Evolutionary conservation across 2,113 vertebrate species (phyloP).

Genomic region (Prionailurus bengalensis): DNA sequence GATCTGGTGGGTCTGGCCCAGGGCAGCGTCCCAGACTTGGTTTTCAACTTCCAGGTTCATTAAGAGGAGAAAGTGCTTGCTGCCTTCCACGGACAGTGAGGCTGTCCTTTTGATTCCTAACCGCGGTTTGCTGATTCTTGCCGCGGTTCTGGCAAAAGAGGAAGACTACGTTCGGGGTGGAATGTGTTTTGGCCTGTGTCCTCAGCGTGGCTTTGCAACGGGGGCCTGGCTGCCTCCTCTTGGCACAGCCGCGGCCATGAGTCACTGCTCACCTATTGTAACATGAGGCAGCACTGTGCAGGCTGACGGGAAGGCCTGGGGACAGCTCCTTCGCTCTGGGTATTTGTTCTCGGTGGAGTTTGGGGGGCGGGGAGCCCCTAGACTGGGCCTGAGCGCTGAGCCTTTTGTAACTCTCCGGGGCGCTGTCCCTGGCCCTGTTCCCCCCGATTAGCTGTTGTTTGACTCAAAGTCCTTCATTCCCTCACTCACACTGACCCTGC

Average conservation of each 20-base stretch:
- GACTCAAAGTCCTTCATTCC: not conserved
- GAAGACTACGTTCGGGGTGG: not conserved
- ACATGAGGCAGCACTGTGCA: conserved; percentile 21
- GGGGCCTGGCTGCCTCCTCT: not conserved
- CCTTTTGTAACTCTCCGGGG: not conserved
- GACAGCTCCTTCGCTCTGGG: not conserved
- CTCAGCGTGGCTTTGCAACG: not conserved
- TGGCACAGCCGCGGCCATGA: not conserved
- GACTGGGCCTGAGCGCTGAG: fast-evolving
- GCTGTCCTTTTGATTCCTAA: not conserved
- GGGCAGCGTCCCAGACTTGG: fast-evolving
- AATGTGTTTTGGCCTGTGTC: not conserved
- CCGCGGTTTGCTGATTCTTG: no score
- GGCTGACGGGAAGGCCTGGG: not conserved
- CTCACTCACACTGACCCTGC: not conserved
- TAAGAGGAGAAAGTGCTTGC: not conserved
- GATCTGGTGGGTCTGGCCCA: not conserved
- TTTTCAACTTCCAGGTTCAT: not conserved
- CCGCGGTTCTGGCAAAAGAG: conserved; percentile 2
- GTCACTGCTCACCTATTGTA: not conserved
- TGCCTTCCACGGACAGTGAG: fast-evolving
- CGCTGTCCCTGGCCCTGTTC: not conserved
- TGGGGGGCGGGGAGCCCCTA: not conserved
- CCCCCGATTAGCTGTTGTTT: not conserved
- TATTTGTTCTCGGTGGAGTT: not conserved